Evolutionary conservation across 2,113 vertebrate genomes (phyloP).

Genomic region (Upupa epops): DNA sequence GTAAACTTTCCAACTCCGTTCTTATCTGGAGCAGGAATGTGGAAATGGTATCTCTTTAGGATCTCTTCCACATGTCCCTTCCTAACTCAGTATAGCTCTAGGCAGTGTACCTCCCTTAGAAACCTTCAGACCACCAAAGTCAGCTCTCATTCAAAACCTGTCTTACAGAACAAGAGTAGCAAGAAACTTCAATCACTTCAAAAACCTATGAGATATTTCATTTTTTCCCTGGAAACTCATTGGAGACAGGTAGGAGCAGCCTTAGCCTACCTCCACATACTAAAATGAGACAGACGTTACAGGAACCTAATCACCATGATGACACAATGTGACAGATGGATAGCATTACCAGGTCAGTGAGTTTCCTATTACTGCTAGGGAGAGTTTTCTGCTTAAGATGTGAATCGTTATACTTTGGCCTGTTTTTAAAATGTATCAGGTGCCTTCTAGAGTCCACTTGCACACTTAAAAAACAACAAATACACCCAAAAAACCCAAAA

Average conservation of each 20-base stretch:
- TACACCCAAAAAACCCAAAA: neutral
- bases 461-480: neutral
- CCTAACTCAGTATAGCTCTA: neutral
- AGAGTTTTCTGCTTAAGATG: constrained; percentile 37
- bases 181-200: neutral
- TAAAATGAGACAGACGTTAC: constrained; percentile 49
- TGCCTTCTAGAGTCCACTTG: constrained; percentile 15
- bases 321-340: constrained; percentile 58
- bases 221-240: neutral
- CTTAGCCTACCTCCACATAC: constrained; percentile 16
- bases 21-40: neutral
- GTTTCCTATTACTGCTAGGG: constrained; percentile 45
- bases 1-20: neutral
- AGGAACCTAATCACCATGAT: constrained; percentile 36
- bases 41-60: neutral
- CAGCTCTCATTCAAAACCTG: neutral
- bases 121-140: neutral
- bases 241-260: constrained; percentile 16
- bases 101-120: neutral
- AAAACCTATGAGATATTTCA: neutral
- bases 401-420: neutral
- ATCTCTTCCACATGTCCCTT: neutral
- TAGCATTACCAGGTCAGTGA: constrained; percentile 55
- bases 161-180: neutral
- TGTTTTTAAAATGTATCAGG: constrained; percentile 30